Percentiles rank a stretch among this genome's conserved stretches.
Conservation (phyloP, 1,140 invertebrate genomes). For the Zaprionus taronus region DNA sequence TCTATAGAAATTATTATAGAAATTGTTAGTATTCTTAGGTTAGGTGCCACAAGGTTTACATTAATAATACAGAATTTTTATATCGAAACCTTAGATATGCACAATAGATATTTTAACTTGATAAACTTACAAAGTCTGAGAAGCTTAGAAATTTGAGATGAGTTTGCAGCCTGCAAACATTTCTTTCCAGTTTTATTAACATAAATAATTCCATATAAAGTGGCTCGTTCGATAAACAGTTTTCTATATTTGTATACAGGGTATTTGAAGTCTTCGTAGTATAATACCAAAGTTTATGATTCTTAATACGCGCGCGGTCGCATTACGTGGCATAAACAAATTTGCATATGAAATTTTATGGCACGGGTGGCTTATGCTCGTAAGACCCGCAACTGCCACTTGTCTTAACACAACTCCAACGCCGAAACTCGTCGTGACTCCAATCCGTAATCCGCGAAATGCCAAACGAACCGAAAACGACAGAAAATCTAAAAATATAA, state of each 20-base stretch:
- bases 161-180: background rate
- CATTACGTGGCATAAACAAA: conserved; percentile 52
- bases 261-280: conserved; percentile 17
- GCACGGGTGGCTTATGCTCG: conserved; percentile 31
- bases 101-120: too few relatives aligned
- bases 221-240: background rate
- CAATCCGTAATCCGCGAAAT: conserved; percentile 43
- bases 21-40: too few relatives aligned
- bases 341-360: conserved; percentile 59
- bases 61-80: too few relatives aligned
- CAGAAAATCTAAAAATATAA: conserved; percentile 42
- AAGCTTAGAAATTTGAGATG: background rate
- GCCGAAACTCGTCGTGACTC: conserved; percentile 43
- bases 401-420: conserved; percentile 39
- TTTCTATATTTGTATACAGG: background rate
- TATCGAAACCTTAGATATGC: too few relatives aligned
- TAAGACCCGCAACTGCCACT: conserved; percentile 51
- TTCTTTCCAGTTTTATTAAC: background rate
- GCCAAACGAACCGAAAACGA: conserved; percentile 32
- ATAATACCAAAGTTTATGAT: conserved; percentile 53
- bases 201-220: background rate
- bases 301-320: conserved; percentile 39
- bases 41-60: too few relatives aligned
- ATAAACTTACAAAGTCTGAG: too few relatives aligned
- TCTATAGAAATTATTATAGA: too few relatives aligned